These are phyloP conservation scores for Champsocephalus esox DNA, from an alignment of 2,797 vertebrate genomes.

Conservation along the genomic window DNA sequence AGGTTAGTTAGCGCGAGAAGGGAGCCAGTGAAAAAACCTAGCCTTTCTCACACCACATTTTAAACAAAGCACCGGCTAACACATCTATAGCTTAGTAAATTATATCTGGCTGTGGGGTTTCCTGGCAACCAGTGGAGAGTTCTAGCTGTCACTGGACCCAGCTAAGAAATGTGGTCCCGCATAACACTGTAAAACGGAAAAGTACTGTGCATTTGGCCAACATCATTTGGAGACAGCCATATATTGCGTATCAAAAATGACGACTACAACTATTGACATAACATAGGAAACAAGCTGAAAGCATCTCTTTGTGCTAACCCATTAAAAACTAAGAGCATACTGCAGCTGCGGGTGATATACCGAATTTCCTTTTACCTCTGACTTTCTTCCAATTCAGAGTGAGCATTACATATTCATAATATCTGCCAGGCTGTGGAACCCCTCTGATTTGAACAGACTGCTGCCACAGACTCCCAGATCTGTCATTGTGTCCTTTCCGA, in stretches of 20 bases:
- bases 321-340: constrained; percentile 1
- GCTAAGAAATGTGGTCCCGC: background rate
- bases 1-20: too few species aligned
- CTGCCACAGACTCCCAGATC: constrained; percentile 51
- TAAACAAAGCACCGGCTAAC: too few species aligned
- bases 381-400: constrained; percentile 38
- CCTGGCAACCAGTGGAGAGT: too few species aligned
- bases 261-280: background rate
- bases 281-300: background rate
- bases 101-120: too few species aligned
- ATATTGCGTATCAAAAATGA: background rate
- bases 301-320: background rate
- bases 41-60: too few species aligned
- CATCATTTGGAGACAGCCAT: background rate
- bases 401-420: constrained; percentile 64
- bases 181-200: background rate
- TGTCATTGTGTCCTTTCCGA: constrained; percentile 56
- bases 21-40: too few species aligned
- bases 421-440: constrained; percentile 55
- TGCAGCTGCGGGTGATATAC: constrained; percentile 16
- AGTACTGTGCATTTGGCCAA: background rate
- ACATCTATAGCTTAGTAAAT: too few species aligned
- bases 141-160: background rate
- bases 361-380: constrained; percentile 37
- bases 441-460: constrained; percentile 58